These are phyloP conservation scores for Chelonoidis abingdonii DNA, from an alignment of 2,113 vertebrate species.

Conservation along the genomic window DNA sequence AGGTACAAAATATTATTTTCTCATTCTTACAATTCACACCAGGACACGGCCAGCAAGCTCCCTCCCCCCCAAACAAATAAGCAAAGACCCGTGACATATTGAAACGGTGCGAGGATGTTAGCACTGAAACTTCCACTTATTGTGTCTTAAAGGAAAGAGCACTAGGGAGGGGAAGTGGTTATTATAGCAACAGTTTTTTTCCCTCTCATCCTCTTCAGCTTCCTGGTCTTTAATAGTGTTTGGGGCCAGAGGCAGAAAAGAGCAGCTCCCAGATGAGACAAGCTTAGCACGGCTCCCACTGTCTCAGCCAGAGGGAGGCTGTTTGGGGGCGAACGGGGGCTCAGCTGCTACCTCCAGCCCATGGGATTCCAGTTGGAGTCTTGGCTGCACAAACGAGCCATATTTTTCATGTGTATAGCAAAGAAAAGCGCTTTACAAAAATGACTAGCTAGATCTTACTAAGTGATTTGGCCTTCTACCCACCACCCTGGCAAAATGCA, in stretches of 20 bases:
- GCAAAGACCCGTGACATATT: background rate
- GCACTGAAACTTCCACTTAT: background rate
- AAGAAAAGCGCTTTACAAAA: background rate
- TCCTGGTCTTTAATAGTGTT: background rate
- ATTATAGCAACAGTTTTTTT: background rate
- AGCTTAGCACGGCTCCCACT: background rate
- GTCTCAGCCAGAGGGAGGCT: background rate
- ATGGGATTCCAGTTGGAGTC: background rate
- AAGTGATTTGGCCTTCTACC: background rate
- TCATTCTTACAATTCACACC: background rate
- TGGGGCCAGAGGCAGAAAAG: background rate
- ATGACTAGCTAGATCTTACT: background rate
- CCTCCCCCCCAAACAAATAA: background rate
- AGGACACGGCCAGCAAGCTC: accelerated
- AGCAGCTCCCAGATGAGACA: background rate
- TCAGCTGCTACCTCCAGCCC: background rate
- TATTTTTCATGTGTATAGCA: background rate
- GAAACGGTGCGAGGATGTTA: background rate
- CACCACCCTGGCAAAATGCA: background rate
- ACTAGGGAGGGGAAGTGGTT: background rate
- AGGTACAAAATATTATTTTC: background rate
- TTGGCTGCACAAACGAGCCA: background rate
- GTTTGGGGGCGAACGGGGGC: accelerated
- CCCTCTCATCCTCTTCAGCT: background rate
- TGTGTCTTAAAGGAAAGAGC: background rate